These are phyloP conservation scores for Dolichomitus sp. DNA, from an alignment of 2,888 invertebrate species.

Conservation along the genomic window DNA sequence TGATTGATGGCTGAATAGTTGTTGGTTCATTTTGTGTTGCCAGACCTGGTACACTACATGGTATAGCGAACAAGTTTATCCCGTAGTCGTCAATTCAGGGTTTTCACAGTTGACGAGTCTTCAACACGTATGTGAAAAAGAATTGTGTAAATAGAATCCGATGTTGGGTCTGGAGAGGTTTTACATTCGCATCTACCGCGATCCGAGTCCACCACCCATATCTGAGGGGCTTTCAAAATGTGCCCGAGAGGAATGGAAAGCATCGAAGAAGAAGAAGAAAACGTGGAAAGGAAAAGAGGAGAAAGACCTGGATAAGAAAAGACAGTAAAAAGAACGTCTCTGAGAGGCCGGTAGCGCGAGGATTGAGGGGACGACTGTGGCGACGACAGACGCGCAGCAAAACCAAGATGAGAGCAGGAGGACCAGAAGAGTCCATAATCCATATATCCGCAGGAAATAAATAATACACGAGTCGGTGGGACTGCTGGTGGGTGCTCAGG, in stretches of 20 bases:
- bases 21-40: background rate
- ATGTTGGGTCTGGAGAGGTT: slow-evolving; percentile 17
- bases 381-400: slow-evolving; percentile 25
- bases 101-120: slow-evolving; percentile 55
- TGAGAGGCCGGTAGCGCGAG: slow-evolving; percentile 46
- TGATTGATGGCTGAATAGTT: background rate
- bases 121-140: slow-evolving; percentile 14
- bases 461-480: slow-evolving; percentile 80
- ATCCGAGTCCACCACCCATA: slow-evolving; percentile 14
- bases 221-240: slow-evolving; percentile 17
- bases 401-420: slow-evolving; percentile 30
- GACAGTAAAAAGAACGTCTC: slow-evolving; percentile 41
- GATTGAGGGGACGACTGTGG: slow-evolving; percentile 35
- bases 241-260: slow-evolving; percentile 16
- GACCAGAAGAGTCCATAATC: slow-evolving; percentile 77
- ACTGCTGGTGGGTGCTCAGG: slow-evolving; percentile 52
- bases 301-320: slow-evolving; percentile 15
- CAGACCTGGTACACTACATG: background rate
- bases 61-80: background rate
- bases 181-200: slow-evolving; percentile 45
- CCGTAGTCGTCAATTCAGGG: background rate
- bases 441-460: slow-evolving; percentile 83
- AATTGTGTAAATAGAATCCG: background rate
- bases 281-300: background rate
- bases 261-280: slow-evolving; percentile 16